Evolutionary conservation across 2,888 invertebrate species (phyloP).

Genomic region (Pegoplata infirma): DNA sequence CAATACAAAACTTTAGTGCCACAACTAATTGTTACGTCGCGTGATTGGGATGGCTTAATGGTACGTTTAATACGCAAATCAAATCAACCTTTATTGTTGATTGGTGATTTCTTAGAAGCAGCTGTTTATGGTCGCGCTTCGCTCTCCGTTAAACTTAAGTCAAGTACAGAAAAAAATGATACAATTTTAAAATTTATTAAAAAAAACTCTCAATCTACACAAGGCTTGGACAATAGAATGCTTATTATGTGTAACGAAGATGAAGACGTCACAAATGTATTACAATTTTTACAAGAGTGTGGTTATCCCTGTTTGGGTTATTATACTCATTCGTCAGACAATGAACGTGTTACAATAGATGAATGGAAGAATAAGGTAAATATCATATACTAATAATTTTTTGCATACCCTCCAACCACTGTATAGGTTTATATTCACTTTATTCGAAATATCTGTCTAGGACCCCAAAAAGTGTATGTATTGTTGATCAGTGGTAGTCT

Average conservation of each 20-base stretch:
- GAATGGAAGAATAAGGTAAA: constrained; percentile 68
- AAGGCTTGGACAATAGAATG: constrained; percentile 77
- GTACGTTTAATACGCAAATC: constrained; percentile 77
- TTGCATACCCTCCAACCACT: too few relatives aligned
- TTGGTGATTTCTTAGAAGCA: constrained; percentile 87
- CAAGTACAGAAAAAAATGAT: constrained; percentile 66
- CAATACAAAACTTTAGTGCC: constrained; percentile 70
- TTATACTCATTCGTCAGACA: constrained; percentile 55
- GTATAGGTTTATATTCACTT: too few relatives aligned
- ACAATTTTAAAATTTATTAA: constrained; percentile 79
- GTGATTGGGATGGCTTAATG: constrained; percentile 83
- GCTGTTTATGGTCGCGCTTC: constrained; percentile 83
- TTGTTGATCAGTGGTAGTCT: too few relatives aligned
- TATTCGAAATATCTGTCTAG: too few relatives aligned
- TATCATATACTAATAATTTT: too few relatives aligned
- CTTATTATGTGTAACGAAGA: constrained; percentile 82
- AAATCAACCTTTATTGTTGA: constrained; percentile 82
- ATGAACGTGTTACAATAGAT: constrained; percentile 55
- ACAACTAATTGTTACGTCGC: constrained; percentile 82
- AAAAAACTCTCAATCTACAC: constrained; percentile 73
- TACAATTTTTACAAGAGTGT: constrained; percentile 65
- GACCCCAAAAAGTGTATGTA: too few relatives aligned
- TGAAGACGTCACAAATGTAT: constrained; percentile 80
- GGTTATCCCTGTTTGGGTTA: constrained; percentile 65
- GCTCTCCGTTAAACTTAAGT: constrained; percentile 78